Percentiles rank a stretch among this genome's conserved stretches.
Evolutionary conservation across 1,140 invertebrate species (phyloP).

Genomic region (Trichonephila inaurata): DNA sequence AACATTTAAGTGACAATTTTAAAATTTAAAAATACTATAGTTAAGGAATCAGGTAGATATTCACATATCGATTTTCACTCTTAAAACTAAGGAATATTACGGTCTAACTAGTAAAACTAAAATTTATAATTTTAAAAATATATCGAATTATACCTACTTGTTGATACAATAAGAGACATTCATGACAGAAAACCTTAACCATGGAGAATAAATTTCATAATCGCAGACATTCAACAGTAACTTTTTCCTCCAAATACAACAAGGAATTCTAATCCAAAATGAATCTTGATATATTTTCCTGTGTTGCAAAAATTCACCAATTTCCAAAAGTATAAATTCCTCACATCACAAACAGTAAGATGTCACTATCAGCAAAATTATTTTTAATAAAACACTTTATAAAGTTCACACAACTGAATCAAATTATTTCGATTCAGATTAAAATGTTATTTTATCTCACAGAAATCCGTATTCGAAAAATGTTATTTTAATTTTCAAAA

Average conservation of each 20-base stretch:
- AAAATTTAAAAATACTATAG: no score
- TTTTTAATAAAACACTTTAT: neutral
- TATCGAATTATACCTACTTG: neutral
- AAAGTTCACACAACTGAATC: neutral
- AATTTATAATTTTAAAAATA: neutral
- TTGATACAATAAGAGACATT: neutral
- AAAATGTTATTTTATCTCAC: neutral
- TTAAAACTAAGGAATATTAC: no score
- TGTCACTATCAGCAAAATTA: neutral
- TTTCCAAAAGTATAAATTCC: neutral
- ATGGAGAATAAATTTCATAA: neutral
- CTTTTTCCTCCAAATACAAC: no score
- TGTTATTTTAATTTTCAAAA: neutral
- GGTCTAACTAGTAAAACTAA: neutral
- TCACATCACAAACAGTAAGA: neutral
- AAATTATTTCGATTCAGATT: no score
- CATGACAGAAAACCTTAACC: neutral
- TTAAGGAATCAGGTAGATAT: no score
- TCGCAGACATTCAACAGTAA: no score
- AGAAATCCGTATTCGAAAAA: neutral
- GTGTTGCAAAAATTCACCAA: neutral
- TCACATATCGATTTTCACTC: no score
- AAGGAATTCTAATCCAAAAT: no score
- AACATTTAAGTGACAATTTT: no score
- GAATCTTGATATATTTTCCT: no score